Evolutionary conservation across 2,113 vertebrate genomes (phyloP).

Genomic region (Nicator chloris): DNA sequence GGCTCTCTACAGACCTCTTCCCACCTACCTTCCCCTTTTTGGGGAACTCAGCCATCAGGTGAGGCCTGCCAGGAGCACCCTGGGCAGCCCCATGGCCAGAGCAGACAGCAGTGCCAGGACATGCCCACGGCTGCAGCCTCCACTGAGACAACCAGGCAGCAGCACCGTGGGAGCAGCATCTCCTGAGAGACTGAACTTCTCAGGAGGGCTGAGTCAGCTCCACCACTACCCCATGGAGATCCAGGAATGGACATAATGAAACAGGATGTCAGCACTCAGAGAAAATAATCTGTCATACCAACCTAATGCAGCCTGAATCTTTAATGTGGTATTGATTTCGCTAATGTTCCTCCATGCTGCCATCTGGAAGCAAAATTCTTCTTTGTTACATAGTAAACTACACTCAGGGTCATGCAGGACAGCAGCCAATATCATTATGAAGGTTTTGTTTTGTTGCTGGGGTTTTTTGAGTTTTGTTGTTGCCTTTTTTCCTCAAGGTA

Average conservation of each 20-base stretch:
- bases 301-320: slow-evolving; percentile 64
- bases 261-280: slow-evolving; percentile 48
- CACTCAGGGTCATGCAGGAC: not conserved
- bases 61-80: not conserved
- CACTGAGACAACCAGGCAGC: not conserved
- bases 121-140: not conserved
- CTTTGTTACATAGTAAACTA: not conserved
- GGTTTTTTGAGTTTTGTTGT: fast-evolving
- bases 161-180: fast-evolving
- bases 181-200: not conserved
- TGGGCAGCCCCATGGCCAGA: not conserved
- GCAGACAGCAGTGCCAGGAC: not conserved
- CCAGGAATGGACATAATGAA: not conserved
- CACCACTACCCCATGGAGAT: not conserved
- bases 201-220: slow-evolving; percentile 33
- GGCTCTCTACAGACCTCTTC: not conserved
- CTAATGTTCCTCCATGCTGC: slow-evolving; percentile 57
- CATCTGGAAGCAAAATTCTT: slow-evolving; percentile 33
- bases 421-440: not conserved
- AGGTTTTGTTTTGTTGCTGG: not conserved
- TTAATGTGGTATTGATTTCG: slow-evolving; percentile 68
- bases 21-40: not conserved
- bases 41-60: not conserved
- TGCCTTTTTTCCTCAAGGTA: not conserved
- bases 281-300: slow-evolving; percentile 51